phyloP scores from a whole-genome alignment of 2,797 vertebrate species.

The Discoglossus pictus region DNA sequence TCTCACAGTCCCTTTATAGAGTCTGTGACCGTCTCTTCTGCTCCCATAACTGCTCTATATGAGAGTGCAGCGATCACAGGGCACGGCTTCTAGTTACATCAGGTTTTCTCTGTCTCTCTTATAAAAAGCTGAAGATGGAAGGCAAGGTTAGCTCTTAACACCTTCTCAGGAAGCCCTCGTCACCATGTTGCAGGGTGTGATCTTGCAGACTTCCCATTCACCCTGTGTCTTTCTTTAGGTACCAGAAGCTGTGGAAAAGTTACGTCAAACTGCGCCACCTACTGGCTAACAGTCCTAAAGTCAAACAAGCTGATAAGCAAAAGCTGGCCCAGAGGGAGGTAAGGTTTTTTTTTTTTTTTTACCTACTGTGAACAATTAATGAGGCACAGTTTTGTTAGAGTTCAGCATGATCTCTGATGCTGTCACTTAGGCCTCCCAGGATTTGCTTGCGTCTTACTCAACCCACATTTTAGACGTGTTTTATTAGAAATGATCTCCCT shows the following conservation, averaged over 20 bases:
- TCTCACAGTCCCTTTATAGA: too few species aligned
- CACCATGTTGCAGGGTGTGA: too few species aligned
- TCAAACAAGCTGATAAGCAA: constrained; percentile 97
- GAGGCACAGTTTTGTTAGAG: constrained; percentile 34
- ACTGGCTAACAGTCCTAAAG: constrained; percentile 97
- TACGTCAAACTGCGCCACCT: constrained; percentile 97
- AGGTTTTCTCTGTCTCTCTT: too few species aligned
- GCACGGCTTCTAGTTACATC: too few species aligned
- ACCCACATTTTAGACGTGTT: constrained; percentile 4
- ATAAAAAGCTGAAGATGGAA: constrained; percentile 2
- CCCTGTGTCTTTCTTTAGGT: constrained; percentile 71
- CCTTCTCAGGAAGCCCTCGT: too few species aligned
- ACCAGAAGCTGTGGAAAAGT: constrained; percentile 98
- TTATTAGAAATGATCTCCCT: constrained; percentile 15
- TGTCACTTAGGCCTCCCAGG: constrained; percentile 40
- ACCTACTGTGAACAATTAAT: constrained; percentile 43
- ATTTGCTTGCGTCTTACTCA: constrained; percentile 34
- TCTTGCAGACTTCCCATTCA: not conserved
- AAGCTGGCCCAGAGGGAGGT: constrained; percentile 97
- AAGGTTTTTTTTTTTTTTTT: constrained; percentile 51
- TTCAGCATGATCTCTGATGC: constrained; percentile 28
- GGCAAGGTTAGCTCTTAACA: too few species aligned
- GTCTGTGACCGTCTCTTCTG: too few species aligned
- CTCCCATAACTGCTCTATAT: too few species aligned
- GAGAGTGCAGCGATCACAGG: too few species aligned